Evolutionary conservation across 1,140 invertebrate genomes (phyloP).

Genomic region (Charaxes varanes): DNA sequence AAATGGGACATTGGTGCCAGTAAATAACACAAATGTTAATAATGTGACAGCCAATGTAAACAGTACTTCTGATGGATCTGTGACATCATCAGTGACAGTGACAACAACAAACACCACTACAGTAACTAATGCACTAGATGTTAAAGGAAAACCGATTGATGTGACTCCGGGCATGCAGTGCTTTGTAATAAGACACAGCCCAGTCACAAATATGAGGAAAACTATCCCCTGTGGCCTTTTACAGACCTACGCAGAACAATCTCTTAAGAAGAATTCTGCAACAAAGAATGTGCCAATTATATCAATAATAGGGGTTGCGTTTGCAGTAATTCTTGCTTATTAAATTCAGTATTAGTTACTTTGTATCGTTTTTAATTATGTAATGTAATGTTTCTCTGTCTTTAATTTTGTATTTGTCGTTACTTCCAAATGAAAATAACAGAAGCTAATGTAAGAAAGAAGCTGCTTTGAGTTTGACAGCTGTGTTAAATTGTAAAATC

Average conservation of each 20-base stretch:
- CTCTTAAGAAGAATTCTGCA: slow-evolving; percentile 48
- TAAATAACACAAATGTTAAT: slow-evolving; percentile 31
- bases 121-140: slow-evolving; percentile 49
- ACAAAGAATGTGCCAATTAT: slow-evolving; percentile 35
- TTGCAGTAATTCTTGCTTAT: slow-evolving; percentile 32
- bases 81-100: slow-evolving; percentile 42
- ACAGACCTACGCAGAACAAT: slow-evolving; percentile 54
- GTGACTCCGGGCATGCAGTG: slow-evolving; percentile 63
- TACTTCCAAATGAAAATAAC: no score
- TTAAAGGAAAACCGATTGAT: slow-evolving; percentile 50
- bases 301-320: slow-evolving; percentile 33
- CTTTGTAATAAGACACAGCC: slow-evolving; percentile 46
- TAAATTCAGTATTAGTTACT: slow-evolving; percentile 14
- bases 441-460: no score
- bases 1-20: slow-evolving; percentile 52
- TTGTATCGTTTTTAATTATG: no score
- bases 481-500: no score
- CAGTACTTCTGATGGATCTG: slow-evolving; percentile 21
- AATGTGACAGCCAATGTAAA: slow-evolving; percentile 16
- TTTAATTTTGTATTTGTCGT: no score
- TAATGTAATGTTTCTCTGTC: no score
- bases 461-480: no score
- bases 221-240: slow-evolving; percentile 49
- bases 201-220: slow-evolving; percentile 42
- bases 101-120: slow-evolving; percentile 55